Evolutionary conservation across 53 echinoderm and acorn worm species (phyloP), one percentile per base, ranked within the genome.

Genomic region (Echinometra lucunter): DNA sequence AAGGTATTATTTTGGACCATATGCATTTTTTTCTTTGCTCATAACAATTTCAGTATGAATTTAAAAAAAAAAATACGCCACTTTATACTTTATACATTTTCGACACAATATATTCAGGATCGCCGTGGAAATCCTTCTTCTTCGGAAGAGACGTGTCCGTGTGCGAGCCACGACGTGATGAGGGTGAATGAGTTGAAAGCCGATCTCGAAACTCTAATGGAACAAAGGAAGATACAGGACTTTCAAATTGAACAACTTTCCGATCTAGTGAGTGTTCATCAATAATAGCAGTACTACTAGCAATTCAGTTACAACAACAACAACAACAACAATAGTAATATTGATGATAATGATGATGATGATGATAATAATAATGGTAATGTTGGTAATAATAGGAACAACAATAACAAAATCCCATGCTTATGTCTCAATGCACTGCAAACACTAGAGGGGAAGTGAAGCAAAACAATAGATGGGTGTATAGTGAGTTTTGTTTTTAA

Each of bases 151-250:
- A 49, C 88, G 17, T 88, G 88, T 56, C 55, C 27, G 34, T 88
- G 88, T 38, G 11, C 60, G 37, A 60, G 21, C 11, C 91, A 70
- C 69, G 58, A 58, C 27, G 25, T 16, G 40, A 58, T 66, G 49
- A 91, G 44, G 45, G 45, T 91, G 1, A 45, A 91, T 1, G 91
- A 94, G 27, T 30, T 94, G 4, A 19, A 23, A 45, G 57, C 85
- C 28, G 94, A 94, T 44, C 83, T 94, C 44, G 85, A 82, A 34
- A 60, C 94, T 27, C 85, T 94, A 15, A 3, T 85, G 15, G 85
- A 58, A 44, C 94, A 94, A 28, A 83, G 85, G 85, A 94, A 66
- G n/a, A 40, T 66, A 38, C 94, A 94, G 45, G 94, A 94, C 44
- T 18, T 19, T 8, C 94, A 94, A 6, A 83, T 94, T 17, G 83